Conservation (phyloP, 1,140 invertebrate species). For the Pseudobourletiella spinata region DNA sequence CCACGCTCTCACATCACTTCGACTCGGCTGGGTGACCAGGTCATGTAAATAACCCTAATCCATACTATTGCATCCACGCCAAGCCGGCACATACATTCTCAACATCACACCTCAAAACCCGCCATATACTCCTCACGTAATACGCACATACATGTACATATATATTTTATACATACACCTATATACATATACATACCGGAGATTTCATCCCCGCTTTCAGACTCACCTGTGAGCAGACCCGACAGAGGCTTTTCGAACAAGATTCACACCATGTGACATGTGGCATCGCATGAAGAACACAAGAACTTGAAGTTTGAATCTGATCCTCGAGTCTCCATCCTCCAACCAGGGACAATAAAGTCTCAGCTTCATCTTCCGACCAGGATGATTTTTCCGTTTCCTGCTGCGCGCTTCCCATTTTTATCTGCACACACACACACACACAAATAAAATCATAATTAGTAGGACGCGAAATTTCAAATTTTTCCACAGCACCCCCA, state of each 20-base stretch:
- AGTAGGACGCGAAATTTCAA: not conserved
- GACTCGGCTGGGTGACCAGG: too few species aligned
- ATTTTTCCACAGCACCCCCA: not conserved
- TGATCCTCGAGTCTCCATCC: slow-evolving; percentile 30
- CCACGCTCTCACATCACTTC: too few species aligned
- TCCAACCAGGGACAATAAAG: slow-evolving; percentile 20
- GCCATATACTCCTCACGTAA: too few species aligned
- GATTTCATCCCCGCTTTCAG: too few species aligned
- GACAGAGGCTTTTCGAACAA: slow-evolving; percentile 32
- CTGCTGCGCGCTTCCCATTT: slow-evolving; percentile 30
- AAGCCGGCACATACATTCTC: too few species aligned
- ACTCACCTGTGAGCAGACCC: slow-evolving; percentile 30
- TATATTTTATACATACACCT: too few species aligned
- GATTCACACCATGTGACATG: slow-evolving; percentile 33
- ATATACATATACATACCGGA: too few species aligned
- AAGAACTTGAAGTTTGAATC: slow-evolving; percentile 21
- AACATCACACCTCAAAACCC: too few species aligned
- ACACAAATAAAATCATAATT: not conserved
- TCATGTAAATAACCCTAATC: too few species aligned
- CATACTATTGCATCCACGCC: too few species aligned
- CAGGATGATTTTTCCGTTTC: slow-evolving; percentile 24
- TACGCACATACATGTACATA: too few species aligned
- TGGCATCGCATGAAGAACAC: slow-evolving; percentile 31
- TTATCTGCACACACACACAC: not conserved
- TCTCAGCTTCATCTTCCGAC: slow-evolving; percentile 31